Conservation (phyloP, 2,797 vertebrate species). For the Cossypha dichroa region DNA sequence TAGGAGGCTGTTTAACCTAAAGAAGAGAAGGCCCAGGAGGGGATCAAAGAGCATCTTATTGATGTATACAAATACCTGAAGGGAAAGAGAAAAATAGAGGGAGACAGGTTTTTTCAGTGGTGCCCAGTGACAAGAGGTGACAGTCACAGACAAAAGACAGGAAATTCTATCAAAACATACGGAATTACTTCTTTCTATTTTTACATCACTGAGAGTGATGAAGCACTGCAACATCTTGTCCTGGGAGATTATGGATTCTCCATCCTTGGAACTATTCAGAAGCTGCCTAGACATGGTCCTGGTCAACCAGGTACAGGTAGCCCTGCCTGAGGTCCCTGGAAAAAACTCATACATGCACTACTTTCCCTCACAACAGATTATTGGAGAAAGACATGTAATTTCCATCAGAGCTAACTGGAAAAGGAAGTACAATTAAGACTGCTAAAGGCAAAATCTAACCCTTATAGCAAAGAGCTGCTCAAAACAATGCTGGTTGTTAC, state of each 20-base stretch:
- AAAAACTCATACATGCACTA: accelerated
- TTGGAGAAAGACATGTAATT: background rate
- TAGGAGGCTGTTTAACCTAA: background rate
- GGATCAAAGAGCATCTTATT: background rate
- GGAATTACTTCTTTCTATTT: background rate
- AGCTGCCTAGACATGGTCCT: background rate
- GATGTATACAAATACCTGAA: background rate
- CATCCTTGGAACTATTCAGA: background rate
- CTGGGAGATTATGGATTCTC: background rate
- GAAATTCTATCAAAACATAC: background rate
- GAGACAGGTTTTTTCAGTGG: background rate
- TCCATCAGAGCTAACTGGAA: background rate
- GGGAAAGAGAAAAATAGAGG: background rate
- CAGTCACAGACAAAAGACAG: background rate
- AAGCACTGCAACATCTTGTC: background rate
- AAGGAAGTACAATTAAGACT: background rate
- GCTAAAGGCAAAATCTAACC: background rate
- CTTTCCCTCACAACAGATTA: background rate
- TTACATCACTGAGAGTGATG: background rate
- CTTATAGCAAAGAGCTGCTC: background rate
- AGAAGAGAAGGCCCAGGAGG: background rate
- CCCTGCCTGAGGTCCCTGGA: background rate
- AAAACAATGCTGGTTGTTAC: background rate
- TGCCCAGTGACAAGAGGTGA: background rate
- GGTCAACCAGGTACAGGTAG: background rate